Evolutionary conservation across 2,797 vertebrate genomes (phyloP).

Genomic region (Phataginus tricuspis): DNA sequence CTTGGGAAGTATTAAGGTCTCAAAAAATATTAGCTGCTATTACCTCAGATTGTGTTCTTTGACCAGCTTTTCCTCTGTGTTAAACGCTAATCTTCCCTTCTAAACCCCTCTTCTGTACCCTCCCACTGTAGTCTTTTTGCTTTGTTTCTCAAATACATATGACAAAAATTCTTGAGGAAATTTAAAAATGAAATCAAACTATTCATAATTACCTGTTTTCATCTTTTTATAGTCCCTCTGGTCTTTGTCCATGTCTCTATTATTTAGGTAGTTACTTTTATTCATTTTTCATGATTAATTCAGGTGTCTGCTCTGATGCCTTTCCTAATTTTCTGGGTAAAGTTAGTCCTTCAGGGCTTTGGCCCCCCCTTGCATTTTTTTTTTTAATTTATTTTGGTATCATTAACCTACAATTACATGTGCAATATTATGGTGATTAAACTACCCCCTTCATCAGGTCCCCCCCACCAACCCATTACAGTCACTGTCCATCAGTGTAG

Average conservation of each 20-base stretch:
- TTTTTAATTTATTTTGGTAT: too few relatives aligned
- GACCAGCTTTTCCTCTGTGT: neutral
- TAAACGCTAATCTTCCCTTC: neutral
- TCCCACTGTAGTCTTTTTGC: neutral
- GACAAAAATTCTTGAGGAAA: neutral
- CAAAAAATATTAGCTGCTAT: neutral
- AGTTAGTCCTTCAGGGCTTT: neutral
- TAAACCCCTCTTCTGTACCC: neutral
- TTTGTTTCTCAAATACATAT: slow-evolving; percentile 28
- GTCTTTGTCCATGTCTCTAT: neutral
- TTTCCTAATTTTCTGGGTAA: neutral
- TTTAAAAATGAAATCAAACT: neutral
- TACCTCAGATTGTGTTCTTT: neutral
- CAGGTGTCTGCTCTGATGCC: neutral
- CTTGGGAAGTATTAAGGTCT: neutral
- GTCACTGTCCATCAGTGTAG: too few relatives aligned
- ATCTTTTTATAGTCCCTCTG: neutral
- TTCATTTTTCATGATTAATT: neutral
- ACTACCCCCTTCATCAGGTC: too few relatives aligned
- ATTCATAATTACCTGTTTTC: neutral
- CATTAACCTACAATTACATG: too few relatives aligned
- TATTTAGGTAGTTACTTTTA: neutral
- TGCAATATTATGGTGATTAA: too few relatives aligned
- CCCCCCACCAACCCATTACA: too few relatives aligned
- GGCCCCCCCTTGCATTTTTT: neutral